These are phyloP conservation scores for Microhierax caerulescens DNA, from an alignment of 2,797 vertebrate species.

Conservation along the genomic window DNA sequence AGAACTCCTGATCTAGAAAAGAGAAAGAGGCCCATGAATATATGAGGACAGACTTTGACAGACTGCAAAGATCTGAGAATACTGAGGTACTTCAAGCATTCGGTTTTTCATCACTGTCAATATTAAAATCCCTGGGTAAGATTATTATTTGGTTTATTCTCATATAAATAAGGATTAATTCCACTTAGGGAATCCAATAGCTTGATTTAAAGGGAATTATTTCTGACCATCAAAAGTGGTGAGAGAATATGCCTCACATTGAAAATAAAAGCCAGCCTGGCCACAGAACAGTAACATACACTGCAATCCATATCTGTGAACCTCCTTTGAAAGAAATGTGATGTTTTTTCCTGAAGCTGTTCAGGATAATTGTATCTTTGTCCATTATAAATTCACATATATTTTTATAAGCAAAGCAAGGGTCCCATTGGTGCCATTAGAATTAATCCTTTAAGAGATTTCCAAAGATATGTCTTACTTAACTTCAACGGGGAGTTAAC, in stretches of 20 bases:
- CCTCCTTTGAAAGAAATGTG: not conserved
- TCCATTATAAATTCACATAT: conserved; percentile 9
- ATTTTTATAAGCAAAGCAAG: conserved; percentile 45
- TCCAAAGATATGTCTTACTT: conserved; percentile 21
- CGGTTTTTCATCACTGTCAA: not conserved
- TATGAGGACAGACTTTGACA: not conserved
- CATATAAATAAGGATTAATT: not conserved
- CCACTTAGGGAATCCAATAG: not conserved
- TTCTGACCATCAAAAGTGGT: not conserved
- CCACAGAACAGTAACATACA: not conserved
- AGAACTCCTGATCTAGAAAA: not conserved
- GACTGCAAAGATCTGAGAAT: not conserved
- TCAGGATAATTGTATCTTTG: conserved; percentile 42
- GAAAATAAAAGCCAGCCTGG: not conserved
- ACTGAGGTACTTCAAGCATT: not conserved
- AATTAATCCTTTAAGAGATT: conserved; percentile 33
- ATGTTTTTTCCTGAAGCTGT: conserved; percentile 1
- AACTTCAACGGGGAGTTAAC: conserved; percentile 23
- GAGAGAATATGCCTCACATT: not conserved
- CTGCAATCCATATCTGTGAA: not conserved
- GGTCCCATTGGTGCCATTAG: not conserved
- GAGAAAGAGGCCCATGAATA: not conserved
- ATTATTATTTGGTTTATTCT: not conserved
- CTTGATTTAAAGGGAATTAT: not conserved
- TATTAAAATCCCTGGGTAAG: not conserved